These are phyloP conservation scores for Fregata magnificens DNA, from an alignment of 2,113 vertebrate species.

Conservation along the genomic window DNA sequence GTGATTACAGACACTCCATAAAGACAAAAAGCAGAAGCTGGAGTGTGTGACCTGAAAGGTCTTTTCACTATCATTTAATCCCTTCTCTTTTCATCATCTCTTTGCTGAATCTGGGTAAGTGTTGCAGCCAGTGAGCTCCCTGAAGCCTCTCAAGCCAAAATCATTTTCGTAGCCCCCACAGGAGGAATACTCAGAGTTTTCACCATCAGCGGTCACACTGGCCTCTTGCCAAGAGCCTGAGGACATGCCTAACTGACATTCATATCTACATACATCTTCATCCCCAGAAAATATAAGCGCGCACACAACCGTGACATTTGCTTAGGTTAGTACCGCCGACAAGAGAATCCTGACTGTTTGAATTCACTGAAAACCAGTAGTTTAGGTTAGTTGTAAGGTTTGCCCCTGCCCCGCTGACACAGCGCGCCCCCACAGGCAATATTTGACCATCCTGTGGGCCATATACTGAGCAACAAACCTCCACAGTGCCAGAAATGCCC, in stretches of 20 bases:
- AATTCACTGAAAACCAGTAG: background rate
- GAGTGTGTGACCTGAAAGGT: background rate
- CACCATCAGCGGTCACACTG: background rate
- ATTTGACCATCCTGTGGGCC: background rate
- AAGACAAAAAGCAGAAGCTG: background rate
- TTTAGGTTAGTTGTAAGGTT: background rate
- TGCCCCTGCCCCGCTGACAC: rapidly evolving
- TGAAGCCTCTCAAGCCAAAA: background rate
- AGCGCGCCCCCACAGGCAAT: rapidly evolving
- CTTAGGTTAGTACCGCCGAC: background rate
- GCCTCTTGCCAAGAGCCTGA: background rate
- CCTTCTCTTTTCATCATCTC: background rate
- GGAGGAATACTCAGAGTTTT: background rate
- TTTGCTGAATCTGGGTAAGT: background rate
- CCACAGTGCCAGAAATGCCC: background rate
- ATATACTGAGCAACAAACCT: background rate
- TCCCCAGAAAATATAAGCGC: background rate
- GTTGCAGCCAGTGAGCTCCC: background rate
- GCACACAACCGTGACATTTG: background rate
- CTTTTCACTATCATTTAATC: background rate
- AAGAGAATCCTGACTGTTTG: background rate
- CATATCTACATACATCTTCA: background rate
- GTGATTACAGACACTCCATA: background rate
- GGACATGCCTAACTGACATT: background rate
- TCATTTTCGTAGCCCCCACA: background rate